phyloP scores from a whole-genome alignment of 1,140 invertebrate genomes.

The Drusus annulatus region DNA sequence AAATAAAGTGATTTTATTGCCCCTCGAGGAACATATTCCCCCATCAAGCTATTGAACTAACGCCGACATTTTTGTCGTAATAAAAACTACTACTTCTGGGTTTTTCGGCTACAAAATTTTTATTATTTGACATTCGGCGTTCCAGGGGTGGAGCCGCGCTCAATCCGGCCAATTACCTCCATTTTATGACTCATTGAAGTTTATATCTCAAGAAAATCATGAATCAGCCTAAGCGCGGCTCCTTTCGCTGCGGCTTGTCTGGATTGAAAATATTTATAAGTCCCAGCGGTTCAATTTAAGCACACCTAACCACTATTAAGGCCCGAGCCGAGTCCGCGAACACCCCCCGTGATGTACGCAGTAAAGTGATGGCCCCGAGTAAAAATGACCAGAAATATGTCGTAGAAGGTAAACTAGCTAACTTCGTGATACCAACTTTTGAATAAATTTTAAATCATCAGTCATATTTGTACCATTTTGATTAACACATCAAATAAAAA shows the following conservation, averaged over 20 bases:
- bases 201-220: conserved; percentile 48
- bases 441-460: no score
- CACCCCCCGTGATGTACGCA: conserved; percentile 5
- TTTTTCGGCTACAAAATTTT: conserved; percentile 42
- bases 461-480: no score
- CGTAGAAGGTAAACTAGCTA: no score
- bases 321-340: not conserved
- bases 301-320: conserved; percentile 49
- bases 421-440: no score
- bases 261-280: conserved; percentile 58
- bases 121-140: conserved; percentile 42
- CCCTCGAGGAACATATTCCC: conserved; percentile 5
- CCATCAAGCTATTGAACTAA: conserved; percentile 32
- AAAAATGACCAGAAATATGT: not conserved
- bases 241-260: conserved; percentile 46
- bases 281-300: conserved; percentile 59
- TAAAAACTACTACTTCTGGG: conserved; percentile 27
- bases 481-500: no score
- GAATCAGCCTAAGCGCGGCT: conserved; percentile 38
- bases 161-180: conserved; percentile 41
- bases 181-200: conserved; percentile 46
- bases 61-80: conserved; percentile 33
- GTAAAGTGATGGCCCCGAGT: not conserved
- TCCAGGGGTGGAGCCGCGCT: conserved; percentile 8
- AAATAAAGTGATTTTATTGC: conserved; percentile 30